Evolutionary conservation across 2,797 vertebrate genomes (phyloP).

Genomic region (Tolypeutes matacus): DNA sequence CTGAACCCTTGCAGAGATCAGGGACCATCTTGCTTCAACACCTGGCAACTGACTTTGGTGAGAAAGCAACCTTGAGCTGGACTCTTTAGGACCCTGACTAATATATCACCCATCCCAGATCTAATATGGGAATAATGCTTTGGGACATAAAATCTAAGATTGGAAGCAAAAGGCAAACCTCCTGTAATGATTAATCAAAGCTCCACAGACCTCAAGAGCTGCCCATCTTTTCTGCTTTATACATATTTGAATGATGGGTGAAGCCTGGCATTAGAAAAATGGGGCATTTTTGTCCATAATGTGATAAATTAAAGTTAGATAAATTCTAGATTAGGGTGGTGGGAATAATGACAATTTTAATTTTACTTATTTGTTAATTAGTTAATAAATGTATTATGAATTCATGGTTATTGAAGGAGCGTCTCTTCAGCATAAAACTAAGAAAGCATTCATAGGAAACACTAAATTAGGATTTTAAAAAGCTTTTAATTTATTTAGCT

Average conservation of each 20-base stretch:
- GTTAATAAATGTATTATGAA: constrained; percentile 29
- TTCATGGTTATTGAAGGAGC: background rate
- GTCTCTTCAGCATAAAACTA: background rate
- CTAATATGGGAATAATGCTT: background rate
- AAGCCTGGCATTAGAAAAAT: constrained; percentile 1
- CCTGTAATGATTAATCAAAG: background rate
- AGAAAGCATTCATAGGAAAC: background rate
- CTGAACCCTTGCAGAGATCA: too few species aligned
- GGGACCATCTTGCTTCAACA: too few species aligned
- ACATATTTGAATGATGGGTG: background rate
- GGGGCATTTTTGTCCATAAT: background rate
- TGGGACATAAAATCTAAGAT: background rate
- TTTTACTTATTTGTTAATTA: background rate
- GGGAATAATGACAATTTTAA: background rate
- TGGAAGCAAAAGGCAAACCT: background rate
- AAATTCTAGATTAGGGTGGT: background rate
- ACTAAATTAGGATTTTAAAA: background rate
- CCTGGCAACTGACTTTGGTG: too few species aligned
- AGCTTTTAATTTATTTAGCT: background rate
- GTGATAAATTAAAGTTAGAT: background rate
- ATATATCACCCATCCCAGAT: background rate
- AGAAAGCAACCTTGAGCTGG: too few species aligned
- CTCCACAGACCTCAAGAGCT: background rate
- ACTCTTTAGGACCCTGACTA: too few species aligned
- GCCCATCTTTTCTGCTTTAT: background rate